Evolutionary conservation across 64 coral and sea anemone species (phyloP).

Genomic region (Dendrophyllia cribrosa): DNA sequence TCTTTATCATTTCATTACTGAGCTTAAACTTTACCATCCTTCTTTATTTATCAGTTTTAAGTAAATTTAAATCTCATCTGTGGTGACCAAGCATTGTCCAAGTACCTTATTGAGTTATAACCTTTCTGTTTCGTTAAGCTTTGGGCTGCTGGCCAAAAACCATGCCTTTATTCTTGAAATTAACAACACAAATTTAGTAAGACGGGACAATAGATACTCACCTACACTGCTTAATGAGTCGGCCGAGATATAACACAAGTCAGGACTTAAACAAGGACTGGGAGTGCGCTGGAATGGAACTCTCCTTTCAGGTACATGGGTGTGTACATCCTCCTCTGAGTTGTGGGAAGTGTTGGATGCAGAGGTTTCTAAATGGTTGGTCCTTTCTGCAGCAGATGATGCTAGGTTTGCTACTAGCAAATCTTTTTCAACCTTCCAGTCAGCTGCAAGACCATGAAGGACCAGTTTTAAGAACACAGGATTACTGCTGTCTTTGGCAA

Average conservation of each 20-base stretch:
- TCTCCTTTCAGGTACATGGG: background rate
- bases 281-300: constrained; percentile 6
- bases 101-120: too few relatives aligned
- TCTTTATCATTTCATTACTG: too few relatives aligned
- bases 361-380: constrained; percentile 10
- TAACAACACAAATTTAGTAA: background rate
- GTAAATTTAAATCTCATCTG: too few relatives aligned
- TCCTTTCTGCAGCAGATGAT: background rate
- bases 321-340: background rate
- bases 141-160: too few relatives aligned
- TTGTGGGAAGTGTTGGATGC: background rate
- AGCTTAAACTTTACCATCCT: too few relatives aligned
- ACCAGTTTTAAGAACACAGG: constrained; percentile 93
- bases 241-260: constrained; percentile 22
- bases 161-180: too few relatives aligned
- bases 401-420: constrained; percentile 43
- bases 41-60: too few relatives aligned
- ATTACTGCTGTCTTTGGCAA: constrained; percentile 93
- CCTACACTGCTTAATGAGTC: constrained; percentile 2
- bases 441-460: constrained; percentile 90
- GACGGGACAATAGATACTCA: background rate
- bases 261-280: background rate
- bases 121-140: too few relatives aligned
- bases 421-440: constrained; percentile 87
- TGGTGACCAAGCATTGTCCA: too few relatives aligned